Evolutionary conservation across 2,797 vertebrate genomes (phyloP).

Genomic region (Harpagifer antarcticus): DNA sequence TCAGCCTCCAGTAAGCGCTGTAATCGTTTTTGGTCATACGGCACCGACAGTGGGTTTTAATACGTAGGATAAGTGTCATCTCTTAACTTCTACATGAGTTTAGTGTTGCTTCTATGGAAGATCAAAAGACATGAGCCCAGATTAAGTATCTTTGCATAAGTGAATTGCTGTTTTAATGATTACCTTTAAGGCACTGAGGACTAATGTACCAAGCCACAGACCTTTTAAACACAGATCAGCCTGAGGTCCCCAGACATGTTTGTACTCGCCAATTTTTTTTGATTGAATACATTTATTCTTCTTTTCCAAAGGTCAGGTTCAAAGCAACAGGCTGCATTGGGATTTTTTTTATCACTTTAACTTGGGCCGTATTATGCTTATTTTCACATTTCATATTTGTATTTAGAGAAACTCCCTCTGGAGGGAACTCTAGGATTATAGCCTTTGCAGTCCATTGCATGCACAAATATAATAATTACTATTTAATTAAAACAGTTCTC

Average conservation of each 20-base stretch:
- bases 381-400: too few species aligned
- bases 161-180: constrained; percentile 12
- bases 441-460: too few species aligned
- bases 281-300: not conserved
- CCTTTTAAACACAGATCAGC: not conserved
- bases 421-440: too few species aligned
- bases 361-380: too few species aligned
- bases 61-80: constrained; percentile 10
- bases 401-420: too few species aligned
- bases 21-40: constrained; percentile 19
- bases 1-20: constrained; percentile 28
- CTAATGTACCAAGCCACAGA: not conserved
- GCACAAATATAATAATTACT: too few species aligned
- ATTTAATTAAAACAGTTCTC: too few species aligned
- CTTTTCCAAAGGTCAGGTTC: not conserved
- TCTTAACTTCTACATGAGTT: not conserved
- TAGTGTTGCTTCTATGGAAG: constrained; percentile 8
- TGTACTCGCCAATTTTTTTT: not conserved
- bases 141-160: not conserved
- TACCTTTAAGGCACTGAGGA: not conserved
- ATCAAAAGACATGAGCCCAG: constrained; percentile 8
- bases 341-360: too few species aligned
- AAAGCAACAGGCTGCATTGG: not conserved
- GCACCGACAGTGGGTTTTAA: constrained; percentile 20
- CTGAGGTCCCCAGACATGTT: not conserved